Percentiles rank a stretch among this genome's conserved stretches.
phyloP scores from a whole-genome alignment of 2,797 vertebrate genomes.

The Danio kyathit region DNA sequence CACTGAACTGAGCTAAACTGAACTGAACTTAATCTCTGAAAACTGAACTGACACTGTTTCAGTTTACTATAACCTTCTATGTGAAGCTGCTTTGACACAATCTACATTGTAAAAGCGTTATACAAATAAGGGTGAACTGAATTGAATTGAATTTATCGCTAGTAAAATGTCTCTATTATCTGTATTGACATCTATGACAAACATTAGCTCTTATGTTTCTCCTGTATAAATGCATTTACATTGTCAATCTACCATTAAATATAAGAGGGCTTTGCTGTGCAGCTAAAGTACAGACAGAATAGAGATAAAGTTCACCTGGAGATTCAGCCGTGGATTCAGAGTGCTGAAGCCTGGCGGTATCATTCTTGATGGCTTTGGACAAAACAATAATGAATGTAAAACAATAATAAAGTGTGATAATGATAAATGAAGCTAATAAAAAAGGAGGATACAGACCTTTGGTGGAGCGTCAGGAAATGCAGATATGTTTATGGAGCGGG shows the following conservation, averaged over 20 bases:
- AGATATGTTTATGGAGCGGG: constrained; percentile 61
- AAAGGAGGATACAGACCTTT: constrained; percentile 75
- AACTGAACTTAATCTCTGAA: too few relatives aligned
- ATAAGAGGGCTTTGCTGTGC: background rate
- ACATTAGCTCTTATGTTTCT: background rate
- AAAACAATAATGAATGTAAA: constrained; percentile 18
- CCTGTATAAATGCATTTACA: background rate
- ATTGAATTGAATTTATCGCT: too few relatives aligned
- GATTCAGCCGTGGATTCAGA: constrained; percentile 68
- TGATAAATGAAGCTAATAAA: background rate
- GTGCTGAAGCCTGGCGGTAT: constrained; percentile 51
- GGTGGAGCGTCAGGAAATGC: constrained; percentile 83
- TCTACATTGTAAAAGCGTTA: too few relatives aligned
- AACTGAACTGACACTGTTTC: too few relatives aligned
- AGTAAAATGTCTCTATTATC: too few relatives aligned
- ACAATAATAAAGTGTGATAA: background rate
- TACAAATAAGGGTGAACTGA: too few relatives aligned
- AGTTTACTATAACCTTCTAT: too few relatives aligned
- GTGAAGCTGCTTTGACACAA: too few relatives aligned
- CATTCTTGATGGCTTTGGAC: constrained; percentile 54
- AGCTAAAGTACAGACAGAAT: background rate
- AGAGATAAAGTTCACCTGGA: constrained; percentile 74
- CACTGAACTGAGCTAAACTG: too few relatives aligned
- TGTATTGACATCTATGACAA: background rate
- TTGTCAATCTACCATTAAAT: background rate